A percentile compares a stretch with the other conserved stretches of the same genome.
phyloP scores from a whole-genome alignment of 2,113 vertebrate genomes.

The Myotis brandtii region DNA sequence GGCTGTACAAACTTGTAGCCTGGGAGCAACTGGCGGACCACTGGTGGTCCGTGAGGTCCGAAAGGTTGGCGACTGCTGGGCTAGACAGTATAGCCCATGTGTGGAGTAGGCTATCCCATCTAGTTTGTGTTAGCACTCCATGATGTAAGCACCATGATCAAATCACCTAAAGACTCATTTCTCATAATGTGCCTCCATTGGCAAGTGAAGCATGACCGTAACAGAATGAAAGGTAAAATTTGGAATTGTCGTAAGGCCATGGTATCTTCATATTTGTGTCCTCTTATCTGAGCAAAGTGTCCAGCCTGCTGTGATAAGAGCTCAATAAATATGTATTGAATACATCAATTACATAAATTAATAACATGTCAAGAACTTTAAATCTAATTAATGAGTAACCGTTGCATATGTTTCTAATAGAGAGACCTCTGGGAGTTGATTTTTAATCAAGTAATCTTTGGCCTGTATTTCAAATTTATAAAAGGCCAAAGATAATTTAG shows the following conservation, averaged over 20 bases:
- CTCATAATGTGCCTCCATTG: background rate
- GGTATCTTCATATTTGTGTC: background rate
- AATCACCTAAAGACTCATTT: background rate
- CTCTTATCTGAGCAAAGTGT: background rate
- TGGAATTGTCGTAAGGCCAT: background rate
- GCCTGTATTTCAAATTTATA: background rate
- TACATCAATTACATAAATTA: background rate
- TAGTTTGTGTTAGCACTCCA: background rate
- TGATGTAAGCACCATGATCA: background rate
- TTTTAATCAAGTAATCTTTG: background rate
- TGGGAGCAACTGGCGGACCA: background rate
- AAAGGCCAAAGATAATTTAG: background rate
- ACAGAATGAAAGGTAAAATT: background rate
- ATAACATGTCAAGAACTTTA: background rate
- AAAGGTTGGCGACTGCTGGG: no score
- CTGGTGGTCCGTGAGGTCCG: no score
- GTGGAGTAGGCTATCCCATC: no score
- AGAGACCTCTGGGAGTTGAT: conserved; percentile 34
- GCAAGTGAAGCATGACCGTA: background rate
- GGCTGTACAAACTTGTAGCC: background rate
- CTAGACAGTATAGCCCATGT: no score
- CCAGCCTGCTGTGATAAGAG: background rate
- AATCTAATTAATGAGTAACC: conserved; percentile 2
- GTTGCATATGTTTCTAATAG: background rate
- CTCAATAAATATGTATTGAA: background rate